Evolutionary conservation across 2,113 vertebrate species (phyloP).

Genomic region (Nyctibius bracteatus): DNA sequence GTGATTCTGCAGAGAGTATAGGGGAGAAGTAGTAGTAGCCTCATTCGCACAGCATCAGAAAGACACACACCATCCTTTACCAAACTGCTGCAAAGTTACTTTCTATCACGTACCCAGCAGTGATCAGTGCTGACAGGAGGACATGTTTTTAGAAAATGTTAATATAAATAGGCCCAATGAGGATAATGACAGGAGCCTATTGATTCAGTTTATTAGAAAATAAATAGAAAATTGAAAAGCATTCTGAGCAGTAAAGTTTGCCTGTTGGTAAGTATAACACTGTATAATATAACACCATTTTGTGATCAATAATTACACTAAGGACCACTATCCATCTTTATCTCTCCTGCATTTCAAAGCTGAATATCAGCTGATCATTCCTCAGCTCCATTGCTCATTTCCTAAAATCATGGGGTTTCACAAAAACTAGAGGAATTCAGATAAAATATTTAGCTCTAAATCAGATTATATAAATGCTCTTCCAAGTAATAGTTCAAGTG

Average conservation of each 20-base stretch:
- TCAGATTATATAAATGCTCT: neutral
- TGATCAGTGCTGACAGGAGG: neutral
- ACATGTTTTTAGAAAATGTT: neutral
- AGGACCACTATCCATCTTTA: neutral
- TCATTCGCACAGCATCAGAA: neutral
- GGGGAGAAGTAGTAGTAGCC: no score
- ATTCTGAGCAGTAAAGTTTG: neutral
- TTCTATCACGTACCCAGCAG: neutral
- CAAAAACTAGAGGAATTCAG: neutral
- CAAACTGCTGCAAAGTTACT: neutral
- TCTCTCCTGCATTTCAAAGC: neutral
- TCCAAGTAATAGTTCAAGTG: neutral
- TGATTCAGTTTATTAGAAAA: neutral
- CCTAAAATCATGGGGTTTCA: neutral
- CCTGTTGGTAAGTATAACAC: neutral
- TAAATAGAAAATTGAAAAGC: neutral
- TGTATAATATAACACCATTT: neutral
- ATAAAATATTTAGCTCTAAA: neutral
- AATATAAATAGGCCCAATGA: neutral
- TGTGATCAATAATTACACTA: neutral
- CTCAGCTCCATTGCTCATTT: neutral
- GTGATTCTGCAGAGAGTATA: neutral
- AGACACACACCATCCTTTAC: neutral
- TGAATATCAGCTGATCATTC: neutral
- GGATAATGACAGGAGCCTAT: neutral